phyloP scores from a whole-genome alignment of 2,888 invertebrate species.

The Arrhopalites spinosus region DNA sequence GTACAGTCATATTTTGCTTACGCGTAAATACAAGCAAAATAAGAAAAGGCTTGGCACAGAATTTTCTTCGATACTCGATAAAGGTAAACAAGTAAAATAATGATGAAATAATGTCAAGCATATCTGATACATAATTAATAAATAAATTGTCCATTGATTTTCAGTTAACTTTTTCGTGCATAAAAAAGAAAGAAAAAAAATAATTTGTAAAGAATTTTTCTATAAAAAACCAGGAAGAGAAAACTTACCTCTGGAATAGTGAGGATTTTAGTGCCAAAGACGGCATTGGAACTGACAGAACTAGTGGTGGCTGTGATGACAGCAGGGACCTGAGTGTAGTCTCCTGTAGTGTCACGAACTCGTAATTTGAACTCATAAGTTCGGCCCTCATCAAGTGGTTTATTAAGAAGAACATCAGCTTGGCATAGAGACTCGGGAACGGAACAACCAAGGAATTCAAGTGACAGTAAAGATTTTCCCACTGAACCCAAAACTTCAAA shows the following conservation, averaged over 20 bases:
- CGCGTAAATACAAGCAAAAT: no score
- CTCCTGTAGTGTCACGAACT: constrained; percentile 74
- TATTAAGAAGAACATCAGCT: constrained; percentile 80
- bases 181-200: no score
- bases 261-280: constrained; percentile 52
- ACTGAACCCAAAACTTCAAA: constrained; percentile 77
- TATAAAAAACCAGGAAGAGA: no score
- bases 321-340: constrained; percentile 74
- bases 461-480: constrained; percentile 75
- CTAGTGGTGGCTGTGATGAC: constrained; percentile 83
- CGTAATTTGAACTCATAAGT: constrained; percentile 57
- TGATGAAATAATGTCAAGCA: no score
- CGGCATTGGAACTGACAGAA: constrained; percentile 62
- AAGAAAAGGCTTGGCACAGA: no score
- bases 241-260: constrained; percentile 52
- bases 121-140: no score
- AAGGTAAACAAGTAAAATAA: no score
- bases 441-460: constrained; percentile 82
- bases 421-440: constrained; percentile 86
- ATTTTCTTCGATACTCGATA: no score
- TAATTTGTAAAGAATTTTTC: no score
- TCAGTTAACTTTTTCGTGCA: no score
- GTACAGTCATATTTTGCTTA: no score
- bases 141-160: no score
- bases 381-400: constrained; percentile 69